Evolutionary conservation across 1,140 invertebrate genomes (phyloP).

Genomic region (Epicauta chinensis): DNA sequence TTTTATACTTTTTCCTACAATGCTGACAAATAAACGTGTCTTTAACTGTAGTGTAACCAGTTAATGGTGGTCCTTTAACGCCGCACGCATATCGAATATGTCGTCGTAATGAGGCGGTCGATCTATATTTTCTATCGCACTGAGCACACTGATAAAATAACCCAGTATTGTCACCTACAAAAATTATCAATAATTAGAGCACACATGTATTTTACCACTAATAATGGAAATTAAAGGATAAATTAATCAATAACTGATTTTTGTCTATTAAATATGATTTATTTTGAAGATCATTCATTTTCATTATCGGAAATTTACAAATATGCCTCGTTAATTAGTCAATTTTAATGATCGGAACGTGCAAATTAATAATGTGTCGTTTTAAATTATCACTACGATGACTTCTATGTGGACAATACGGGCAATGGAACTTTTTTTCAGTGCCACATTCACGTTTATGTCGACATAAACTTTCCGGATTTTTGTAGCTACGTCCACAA

Average conservation of each 20-base stretch:
- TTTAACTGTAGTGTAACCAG: conserved; percentile 24
- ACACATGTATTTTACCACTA: too few relatives aligned
- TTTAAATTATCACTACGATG: conserved; percentile 23
- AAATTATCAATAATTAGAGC: too few relatives aligned
- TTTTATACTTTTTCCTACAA: conserved; percentile 50
- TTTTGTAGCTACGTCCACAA: conserved; percentile 11
- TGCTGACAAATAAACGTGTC: conserved; percentile 38
- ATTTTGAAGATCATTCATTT: too few relatives aligned
- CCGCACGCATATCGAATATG: conserved; percentile 50
- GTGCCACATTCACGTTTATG: conserved; percentile 18
- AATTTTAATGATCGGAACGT: background rate
- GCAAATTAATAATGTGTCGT: background rate
- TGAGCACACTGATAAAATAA: conserved; percentile 45
- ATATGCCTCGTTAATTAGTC: too few relatives aligned
- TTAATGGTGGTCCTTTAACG: conserved; percentile 43
- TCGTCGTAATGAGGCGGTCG: conserved; percentile 46
- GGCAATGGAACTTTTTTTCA: conserved; percentile 13
- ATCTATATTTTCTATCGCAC: conserved; percentile 49
- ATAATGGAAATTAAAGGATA: too few relatives aligned
- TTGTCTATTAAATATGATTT: too few relatives aligned
- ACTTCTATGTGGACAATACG: conserved; percentile 20
- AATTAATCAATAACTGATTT: too few relatives aligned
- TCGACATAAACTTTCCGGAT: conserved; percentile 6
- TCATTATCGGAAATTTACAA: too few relatives aligned
- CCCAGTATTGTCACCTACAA: conserved; percentile 10